Evolutionary conservation across 2,797 vertebrate genomes (phyloP).

Genomic region (Clarias laeviceps): DNA sequence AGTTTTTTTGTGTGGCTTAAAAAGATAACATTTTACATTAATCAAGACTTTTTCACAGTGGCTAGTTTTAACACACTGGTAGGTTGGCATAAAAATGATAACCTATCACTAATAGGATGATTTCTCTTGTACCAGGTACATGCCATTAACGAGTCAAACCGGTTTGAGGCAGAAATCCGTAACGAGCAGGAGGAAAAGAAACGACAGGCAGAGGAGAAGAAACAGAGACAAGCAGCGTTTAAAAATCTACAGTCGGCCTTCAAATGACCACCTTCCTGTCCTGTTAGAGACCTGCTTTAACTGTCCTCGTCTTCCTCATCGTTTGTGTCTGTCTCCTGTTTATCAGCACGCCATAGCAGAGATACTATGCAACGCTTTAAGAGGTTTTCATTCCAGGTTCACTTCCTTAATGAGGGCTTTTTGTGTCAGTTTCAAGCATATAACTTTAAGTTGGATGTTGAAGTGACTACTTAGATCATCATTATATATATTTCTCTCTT

Average conservation of each 20-base stretch:
- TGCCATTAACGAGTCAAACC: conserved; percentile 83
- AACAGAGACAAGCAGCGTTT: conserved; percentile 88
- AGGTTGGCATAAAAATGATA: not conserved
- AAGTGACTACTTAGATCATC: conserved; percentile 17
- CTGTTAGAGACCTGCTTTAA: not conserved
- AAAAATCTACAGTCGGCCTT: conserved; percentile 90
- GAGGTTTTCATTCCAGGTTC: conserved; percentile 34
- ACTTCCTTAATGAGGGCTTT: conserved; percentile 27
- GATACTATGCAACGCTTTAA: conserved; percentile 58
- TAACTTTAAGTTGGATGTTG: not conserved
- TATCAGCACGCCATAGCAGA: conserved; percentile 42
- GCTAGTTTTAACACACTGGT: not conserved
- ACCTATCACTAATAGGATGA: not conserved
- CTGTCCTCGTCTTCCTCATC: not conserved
- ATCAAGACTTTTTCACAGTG: not conserved
- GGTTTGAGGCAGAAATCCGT: conserved; percentile 91
- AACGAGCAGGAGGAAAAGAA: conserved; percentile 92
- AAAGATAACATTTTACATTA: not conserved
- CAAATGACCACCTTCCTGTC: conserved; percentile 65
- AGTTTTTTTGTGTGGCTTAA: not conserved
- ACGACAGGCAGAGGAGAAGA: conserved; percentile 87
- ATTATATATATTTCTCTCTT: conserved; percentile 17
- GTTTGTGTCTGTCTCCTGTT: conserved; percentile 34
- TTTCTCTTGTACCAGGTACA: conserved; percentile 76
- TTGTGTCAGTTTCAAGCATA: not conserved